Base-by-base conservation (phyloP, 2,797 vertebrate genomes). In the Mus minutoides region DNA sequence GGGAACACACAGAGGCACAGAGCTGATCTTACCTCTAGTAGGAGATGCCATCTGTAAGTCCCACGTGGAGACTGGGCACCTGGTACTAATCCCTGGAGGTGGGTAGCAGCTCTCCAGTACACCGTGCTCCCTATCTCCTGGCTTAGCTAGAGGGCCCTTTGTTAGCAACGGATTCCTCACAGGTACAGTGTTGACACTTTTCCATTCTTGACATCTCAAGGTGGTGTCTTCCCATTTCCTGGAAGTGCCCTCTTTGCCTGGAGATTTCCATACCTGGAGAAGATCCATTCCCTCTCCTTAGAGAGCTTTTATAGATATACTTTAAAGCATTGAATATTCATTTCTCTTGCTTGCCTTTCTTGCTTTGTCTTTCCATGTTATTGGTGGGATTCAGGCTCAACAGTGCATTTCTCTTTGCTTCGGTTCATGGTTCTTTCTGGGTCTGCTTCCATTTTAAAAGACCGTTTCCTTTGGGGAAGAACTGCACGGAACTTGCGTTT, bases 51-150 rank as follows among this genome's bases (percentile, higher is more conserved):
- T 1, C 3, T 49, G 12, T 69, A 67, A 40, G 83, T 73, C 2
- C 5, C 56, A 1, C 21, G 2, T 10, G 0, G 58, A 16, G 24
- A 26, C 40, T 54, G 29, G 64, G 12, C 40, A 58, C 62, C 19
- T 2, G 13, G 34, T 43, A 12, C 1, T 24, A 62, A 11, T 67
- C 9, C 1, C 19, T 24, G n/a, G 21, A 37, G 12, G 43, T 19
- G 11, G 6, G 5, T 22, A 1, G 3, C 0, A 43, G 11, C 64
- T 71, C 9, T 22, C 58, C 1, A 22, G 29, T 34, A 7, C 10
- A 71, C 34, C 11, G 2, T 10, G 14, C 54, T 83, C 56, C 56
- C 37, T 62, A 46, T 24, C 40, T 58, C 24, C 60, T 16, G 24
- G 5, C 4, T 6, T 11, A 17, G 40, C 37, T 7, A 14, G 69